These are phyloP conservation scores for Geotrypetes seraphini DNA, from an alignment of 2,797 vertebrate species.

Conservation along the genomic window DNA sequence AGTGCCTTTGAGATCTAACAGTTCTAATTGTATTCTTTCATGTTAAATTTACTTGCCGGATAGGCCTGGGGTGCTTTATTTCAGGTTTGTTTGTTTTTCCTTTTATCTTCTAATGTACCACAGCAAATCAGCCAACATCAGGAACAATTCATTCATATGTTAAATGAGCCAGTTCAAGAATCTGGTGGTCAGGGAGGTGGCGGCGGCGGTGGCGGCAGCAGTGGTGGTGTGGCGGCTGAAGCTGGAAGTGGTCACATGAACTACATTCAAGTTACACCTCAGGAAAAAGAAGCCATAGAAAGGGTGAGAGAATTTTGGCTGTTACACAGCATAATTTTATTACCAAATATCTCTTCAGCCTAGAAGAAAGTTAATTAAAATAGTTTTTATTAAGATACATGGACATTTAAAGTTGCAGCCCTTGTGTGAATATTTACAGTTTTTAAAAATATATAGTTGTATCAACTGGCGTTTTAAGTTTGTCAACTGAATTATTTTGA, in stretches of 20 bases:
- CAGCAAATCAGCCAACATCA: conserved; percentile 93
- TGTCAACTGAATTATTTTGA: too few relatives aligned
- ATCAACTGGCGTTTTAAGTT: too few relatives aligned
- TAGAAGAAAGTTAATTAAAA: too few relatives aligned
- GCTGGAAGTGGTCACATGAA: conserved; percentile 75
- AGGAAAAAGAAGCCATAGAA: conserved; percentile 97
- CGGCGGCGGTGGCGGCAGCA: conserved; percentile 28
- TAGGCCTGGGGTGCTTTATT: conserved; percentile 8
- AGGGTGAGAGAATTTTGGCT: conserved; percentile 70
- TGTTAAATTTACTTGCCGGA: background rate
- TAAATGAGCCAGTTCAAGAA: conserved; percentile 85
- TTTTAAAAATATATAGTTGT: too few relatives aligned
- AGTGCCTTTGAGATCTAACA: too few relatives aligned
- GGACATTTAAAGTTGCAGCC: too few relatives aligned
- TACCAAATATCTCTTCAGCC: too few relatives aligned
- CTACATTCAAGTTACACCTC: conserved; percentile 94
- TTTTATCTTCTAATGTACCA: conserved; percentile 22
- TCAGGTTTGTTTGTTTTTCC: conserved; percentile 9
- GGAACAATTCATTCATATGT: conserved; percentile 94
- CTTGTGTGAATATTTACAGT: too few relatives aligned
- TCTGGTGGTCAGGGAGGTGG: conserved; percentile 55
- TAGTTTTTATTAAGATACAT: too few relatives aligned
- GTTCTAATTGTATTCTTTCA: background rate
- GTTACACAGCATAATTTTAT: background rate
- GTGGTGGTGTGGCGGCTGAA: conserved; percentile 48